Base-by-base conservation (phyloP, 2,888 invertebrate genomes). In the Oscheius onirici region DNA sequence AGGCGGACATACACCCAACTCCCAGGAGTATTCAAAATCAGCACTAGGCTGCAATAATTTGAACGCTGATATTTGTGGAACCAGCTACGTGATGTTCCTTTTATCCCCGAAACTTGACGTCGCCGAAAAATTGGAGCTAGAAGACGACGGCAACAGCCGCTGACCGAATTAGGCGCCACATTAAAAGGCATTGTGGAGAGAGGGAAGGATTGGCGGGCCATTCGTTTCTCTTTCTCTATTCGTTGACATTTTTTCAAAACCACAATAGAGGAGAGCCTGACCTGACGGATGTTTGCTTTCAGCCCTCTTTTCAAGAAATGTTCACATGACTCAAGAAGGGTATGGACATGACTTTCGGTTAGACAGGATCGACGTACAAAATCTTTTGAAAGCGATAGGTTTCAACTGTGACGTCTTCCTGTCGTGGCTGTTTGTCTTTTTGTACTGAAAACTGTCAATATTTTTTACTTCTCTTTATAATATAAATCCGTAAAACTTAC, bases 181-280 rank as follows among this genome's bases (percentile, higher is more conserved):
- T 63, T 63, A 63, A 63, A 63, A 63, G 63, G 63, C 63, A 63
- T 63, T 63, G 63, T 63, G 46, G 63, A 63, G 63, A 3, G 34
- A 34, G 34, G 34, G 49, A 63, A 24, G 63, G 63, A 46, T 49
- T 63, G 49, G 49, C 22, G 17, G 60, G 43, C 60, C 44, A 60
- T 60, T 60, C 60, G 41, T 60, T 58, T 43, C 60, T 22, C 34
- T n/a, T 22, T 22, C 43, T 10, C 15, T 34, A 34, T 34, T 58
- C 34, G 58, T 52, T 26, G 55, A 26, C 55, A 55, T 55, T 55
- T 55, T 28, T 55, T 8, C n/a, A n/a, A 55, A 26, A 55, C 11
- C 55, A 55, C 24, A 55, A 26, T 55, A n/a, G 28, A 55, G 28
- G 28, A 26, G 28, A 28, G 55, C 26, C 34, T 34, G 34, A 34